A percentile compares a stretch with the other conserved stretches of the same genome.
phyloP scores from a whole-genome alignment of 2,113 vertebrate genomes.

The Crypturellus undulatus region DNA sequence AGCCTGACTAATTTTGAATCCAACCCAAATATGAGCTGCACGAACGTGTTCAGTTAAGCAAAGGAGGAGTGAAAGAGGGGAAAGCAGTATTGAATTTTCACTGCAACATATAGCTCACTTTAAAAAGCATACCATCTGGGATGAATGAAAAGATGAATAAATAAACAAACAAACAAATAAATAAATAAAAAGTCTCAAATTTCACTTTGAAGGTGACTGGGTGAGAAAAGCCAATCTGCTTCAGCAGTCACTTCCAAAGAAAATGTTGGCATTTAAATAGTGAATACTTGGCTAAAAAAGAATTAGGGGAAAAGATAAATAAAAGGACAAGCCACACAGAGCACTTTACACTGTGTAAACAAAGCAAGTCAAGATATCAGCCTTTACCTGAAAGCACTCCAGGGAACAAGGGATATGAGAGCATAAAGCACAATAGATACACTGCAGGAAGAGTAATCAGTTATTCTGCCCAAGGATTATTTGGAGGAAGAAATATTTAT shows the following conservation, averaged over 20 bases:
- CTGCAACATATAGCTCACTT: conserved; percentile 70
- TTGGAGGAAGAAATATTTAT: background rate
- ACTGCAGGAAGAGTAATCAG: background rate
- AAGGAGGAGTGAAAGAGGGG: conserved; percentile 23
- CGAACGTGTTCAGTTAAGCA: conserved; percentile 16
- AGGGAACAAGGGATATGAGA: background rate
- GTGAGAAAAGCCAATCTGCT: conserved; percentile 29
- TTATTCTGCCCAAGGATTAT: background rate
- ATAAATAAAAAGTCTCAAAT: background rate
- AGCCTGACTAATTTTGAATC: conserved; percentile 60
- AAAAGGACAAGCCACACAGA: background rate
- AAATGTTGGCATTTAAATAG: conserved; percentile 43
- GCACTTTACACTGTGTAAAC: background rate
- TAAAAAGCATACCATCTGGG: conserved; percentile 70
- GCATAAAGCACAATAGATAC: background rate
- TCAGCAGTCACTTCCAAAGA: conserved; percentile 19
- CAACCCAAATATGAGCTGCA: conserved; percentile 41
- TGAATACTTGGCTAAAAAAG: background rate
- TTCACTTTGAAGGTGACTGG: conserved; percentile 4
- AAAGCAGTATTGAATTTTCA: conserved; percentile 57
- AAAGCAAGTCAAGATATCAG: background rate
- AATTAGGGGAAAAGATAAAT: background rate
- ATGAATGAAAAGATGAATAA: background rate
- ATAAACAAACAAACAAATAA: background rate
- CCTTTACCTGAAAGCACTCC: background rate